These are phyloP conservation scores for Abscondita cerata DNA, from an alignment of 2,888 invertebrate species.

Conservation along the genomic window DNA sequence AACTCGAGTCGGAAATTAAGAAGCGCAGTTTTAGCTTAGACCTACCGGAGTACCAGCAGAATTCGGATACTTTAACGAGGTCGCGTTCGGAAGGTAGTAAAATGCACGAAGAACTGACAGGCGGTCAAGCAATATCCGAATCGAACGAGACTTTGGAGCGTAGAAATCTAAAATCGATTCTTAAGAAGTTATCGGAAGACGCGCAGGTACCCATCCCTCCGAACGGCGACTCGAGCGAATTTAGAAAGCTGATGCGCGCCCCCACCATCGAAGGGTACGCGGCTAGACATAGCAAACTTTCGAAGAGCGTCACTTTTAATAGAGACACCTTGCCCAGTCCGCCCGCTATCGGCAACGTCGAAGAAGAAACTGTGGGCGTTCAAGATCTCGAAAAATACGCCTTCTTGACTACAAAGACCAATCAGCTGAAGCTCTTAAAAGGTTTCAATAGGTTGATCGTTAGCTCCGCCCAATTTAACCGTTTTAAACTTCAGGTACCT, in stretches of 20 bases:
- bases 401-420: constrained; percentile 65
- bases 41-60: constrained; percentile 66
- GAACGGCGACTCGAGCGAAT: constrained; percentile 62
- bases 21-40: constrained; percentile 83
- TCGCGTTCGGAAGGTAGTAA: constrained; percentile 84
- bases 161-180: constrained; percentile 81
- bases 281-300: constrained; percentile 84
- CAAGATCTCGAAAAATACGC: constrained; percentile 65
- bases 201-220: constrained; percentile 49
- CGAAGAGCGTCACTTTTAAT: constrained; percentile 90
- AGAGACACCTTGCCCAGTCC: constrained; percentile 84
- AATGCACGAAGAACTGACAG: constrained; percentile 63
- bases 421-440: constrained; percentile 66
- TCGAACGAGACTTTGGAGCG: constrained; percentile 85
- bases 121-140: constrained; percentile 64
- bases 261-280: constrained; percentile 90
- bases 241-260: constrained; percentile 76
- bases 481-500: constrained; percentile 61
- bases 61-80: constrained; percentile 67
- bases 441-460: constrained; percentile 57
- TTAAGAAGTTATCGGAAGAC: constrained; percentile 82
- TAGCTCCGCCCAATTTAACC: not conserved
- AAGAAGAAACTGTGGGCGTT: constrained; percentile 63
- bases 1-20: constrained; percentile 78
- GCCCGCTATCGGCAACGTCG: constrained; percentile 60